Percentiles rank a stretch among this genome's conserved stretches.
Conservation (phyloP, 2,888 invertebrate genomes). For the Orthonevra nobilis region DNA sequence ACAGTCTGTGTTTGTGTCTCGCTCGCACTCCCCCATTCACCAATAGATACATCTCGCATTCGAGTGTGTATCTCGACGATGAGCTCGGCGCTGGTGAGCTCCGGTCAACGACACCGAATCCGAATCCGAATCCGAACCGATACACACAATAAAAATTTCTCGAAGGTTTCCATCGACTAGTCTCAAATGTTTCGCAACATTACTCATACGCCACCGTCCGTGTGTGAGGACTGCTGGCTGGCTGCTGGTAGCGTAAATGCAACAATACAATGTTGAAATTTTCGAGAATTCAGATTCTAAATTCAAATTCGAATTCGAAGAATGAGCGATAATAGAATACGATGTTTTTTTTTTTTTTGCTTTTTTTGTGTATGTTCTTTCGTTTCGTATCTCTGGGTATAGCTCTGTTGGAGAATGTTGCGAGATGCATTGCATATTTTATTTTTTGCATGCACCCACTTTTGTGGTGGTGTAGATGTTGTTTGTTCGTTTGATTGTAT, state of each 20-base stretch:
- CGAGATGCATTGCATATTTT: constrained; percentile 70
- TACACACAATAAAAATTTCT: constrained; percentile 77
- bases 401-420: constrained; percentile 58
- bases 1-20: constrained; percentile 70
- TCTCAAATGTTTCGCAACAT: constrained; percentile 68
- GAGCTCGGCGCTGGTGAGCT: constrained; percentile 57
- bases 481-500: constrained; percentile 7
- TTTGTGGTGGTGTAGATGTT: constrained; percentile 8
- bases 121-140: constrained; percentile 25
- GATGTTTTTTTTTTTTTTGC: too few relatives aligned
- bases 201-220: constrained; percentile 55
- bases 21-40: constrained; percentile 16
- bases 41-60: too few relatives aligned
- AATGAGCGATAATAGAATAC: constrained; percentile 42
- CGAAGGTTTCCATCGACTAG: constrained; percentile 76
- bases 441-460: constrained; percentile 71
- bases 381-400: constrained; percentile 30
- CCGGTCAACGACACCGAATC: constrained; percentile 67
- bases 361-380: too few relatives aligned
- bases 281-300: constrained; percentile 64
- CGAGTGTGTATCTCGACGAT: constrained; percentile 37
- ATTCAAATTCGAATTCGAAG: constrained; percentile 41
- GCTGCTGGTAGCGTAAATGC: too few relatives aligned
- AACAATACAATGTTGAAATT: constrained; percentile 49
- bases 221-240: too few relatives aligned